Conservation (phyloP, 1,140 invertebrate genomes). For the Brachionus rotundiformis region DNA sequence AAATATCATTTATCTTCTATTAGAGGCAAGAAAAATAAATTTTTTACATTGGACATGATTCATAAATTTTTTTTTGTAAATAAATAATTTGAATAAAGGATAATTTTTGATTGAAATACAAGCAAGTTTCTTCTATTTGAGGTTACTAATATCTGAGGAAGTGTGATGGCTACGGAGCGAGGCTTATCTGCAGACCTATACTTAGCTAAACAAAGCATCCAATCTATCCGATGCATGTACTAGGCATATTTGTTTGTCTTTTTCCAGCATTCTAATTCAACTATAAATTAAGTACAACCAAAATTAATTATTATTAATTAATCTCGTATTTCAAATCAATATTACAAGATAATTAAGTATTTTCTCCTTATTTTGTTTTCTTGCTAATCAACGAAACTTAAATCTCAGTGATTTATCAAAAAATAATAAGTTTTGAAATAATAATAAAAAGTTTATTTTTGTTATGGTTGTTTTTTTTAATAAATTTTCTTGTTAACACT, state of each 20-base stretch:
- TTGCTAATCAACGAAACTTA: background rate
- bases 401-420: slow-evolving; percentile 24
- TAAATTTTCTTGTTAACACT: slow-evolving; percentile 4
- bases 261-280: slow-evolving; percentile 3
- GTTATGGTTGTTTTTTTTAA: background rate
- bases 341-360: slow-evolving; percentile 32
- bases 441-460: background rate
- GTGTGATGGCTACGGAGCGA: too few species aligned
- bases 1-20: too few species aligned
- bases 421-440: background rate
- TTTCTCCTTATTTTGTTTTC: background rate
- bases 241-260: background rate
- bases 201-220: too few species aligned
- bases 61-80: too few species aligned
- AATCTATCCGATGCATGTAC: too few species aligned
- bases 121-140: too few species aligned
- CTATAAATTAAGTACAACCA: background rate
- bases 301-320: slow-evolving; percentile 40
- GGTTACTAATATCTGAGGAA: background rate
- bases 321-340: slow-evolving; percentile 22
- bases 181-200: too few species aligned
- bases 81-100: too few species aligned
- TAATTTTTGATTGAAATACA: too few species aligned
- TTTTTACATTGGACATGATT: too few species aligned
- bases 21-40: too few species aligned